phyloP scores from a whole-genome alignment of 2,888 invertebrate species.

The Baronia brevicornis region DNA sequence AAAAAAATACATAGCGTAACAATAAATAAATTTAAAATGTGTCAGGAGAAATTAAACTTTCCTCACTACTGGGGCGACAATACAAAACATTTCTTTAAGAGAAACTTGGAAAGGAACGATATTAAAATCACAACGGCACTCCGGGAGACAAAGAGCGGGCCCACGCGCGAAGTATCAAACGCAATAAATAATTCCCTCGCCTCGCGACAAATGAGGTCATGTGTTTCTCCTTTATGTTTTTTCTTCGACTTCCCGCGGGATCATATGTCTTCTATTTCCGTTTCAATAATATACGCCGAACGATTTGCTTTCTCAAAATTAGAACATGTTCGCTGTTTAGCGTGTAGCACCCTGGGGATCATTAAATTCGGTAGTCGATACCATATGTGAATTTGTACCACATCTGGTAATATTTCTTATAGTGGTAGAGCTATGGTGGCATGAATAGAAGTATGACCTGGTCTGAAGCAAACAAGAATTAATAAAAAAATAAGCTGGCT shows the following conservation, averaged over 20 bases:
- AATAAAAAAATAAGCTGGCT: no score
- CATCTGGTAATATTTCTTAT: slow-evolving; percentile 45
- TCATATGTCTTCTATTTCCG: slow-evolving; percentile 75
- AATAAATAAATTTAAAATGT: slow-evolving; percentile 8
- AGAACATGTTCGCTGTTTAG: slow-evolving; percentile 71
- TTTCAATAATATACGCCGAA: slow-evolving; percentile 60
- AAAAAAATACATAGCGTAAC: no score
- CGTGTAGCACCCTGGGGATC: slow-evolving; percentile 63
- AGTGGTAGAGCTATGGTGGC: no score
- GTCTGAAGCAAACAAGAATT: no score
- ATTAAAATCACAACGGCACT: slow-evolving; percentile 51
- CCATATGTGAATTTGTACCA: slow-evolving; percentile 52
- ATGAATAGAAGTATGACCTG: no score
- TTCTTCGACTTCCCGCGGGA: slow-evolving; percentile 68
- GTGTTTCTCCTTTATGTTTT: slow-evolving; percentile 72
- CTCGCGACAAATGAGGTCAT: slow-evolving; percentile 74
- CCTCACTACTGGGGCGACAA: slow-evolving; percentile 13
- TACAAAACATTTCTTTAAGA: slow-evolving; percentile 34
- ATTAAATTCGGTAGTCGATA: slow-evolving; percentile 51
- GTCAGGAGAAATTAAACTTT: slow-evolving; percentile 8
- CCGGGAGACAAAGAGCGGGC: slow-evolving; percentile 49
- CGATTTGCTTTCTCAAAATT: slow-evolving; percentile 71
- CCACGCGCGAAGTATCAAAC: slow-evolving; percentile 62
- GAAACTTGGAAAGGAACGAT: slow-evolving; percentile 31
- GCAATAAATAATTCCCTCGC: slow-evolving; percentile 70